phyloP scores from a whole-genome alignment of 2,113 vertebrate species.

The Scartelaos histophorus region DNA sequence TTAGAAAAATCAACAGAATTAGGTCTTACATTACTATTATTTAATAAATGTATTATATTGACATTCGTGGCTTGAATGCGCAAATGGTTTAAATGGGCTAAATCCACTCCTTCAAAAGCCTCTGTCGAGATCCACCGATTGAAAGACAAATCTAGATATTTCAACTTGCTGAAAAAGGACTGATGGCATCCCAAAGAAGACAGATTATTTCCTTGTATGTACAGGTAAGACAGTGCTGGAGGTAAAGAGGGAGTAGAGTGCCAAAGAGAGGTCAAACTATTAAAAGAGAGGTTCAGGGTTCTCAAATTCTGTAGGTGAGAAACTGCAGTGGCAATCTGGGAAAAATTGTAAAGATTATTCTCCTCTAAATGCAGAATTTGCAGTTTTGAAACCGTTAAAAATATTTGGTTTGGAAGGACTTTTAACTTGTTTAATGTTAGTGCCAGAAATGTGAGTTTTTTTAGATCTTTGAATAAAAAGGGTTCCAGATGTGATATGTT shows the following conservation, averaged over 20 bases:
- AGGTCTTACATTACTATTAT: slow-evolving; percentile 54
- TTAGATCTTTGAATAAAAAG: slow-evolving; percentile 57
- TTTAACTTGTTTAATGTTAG: slow-evolving; percentile 66
- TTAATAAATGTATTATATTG: slow-evolving; percentile 60
- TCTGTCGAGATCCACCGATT: slow-evolving; percentile 48
- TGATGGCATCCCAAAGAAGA: slow-evolving; percentile 47
- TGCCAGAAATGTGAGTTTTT: slow-evolving; percentile 63
- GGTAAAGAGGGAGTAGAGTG: slow-evolving; percentile 59
- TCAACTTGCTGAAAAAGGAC: slow-evolving; percentile 55
- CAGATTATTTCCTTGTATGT: slow-evolving; percentile 73
- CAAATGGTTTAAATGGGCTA: slow-evolving; percentile 60
- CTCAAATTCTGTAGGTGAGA: slow-evolving; percentile 57
- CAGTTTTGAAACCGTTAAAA: slow-evolving; percentile 53
- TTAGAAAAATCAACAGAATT: slow-evolving; percentile 76
- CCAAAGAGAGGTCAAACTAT: slow-evolving; percentile 64
- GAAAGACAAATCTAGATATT: slow-evolving; percentile 74
- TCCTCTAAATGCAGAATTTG: slow-evolving; percentile 51
- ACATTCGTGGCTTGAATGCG: slow-evolving; percentile 66
- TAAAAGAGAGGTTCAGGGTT: slow-evolving; percentile 75
- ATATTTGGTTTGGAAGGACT: slow-evolving; percentile 50
- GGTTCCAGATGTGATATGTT: slow-evolving; percentile 52
- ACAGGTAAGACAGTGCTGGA: slow-evolving; percentile 53
- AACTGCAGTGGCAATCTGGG: slow-evolving; percentile 59
- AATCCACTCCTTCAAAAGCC: slow-evolving; percentile 61
- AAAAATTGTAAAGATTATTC: slow-evolving; percentile 70